phyloP scores from a whole-genome alignment of 2,797 vertebrate species.

The Erethizon dorsatum region DNA sequence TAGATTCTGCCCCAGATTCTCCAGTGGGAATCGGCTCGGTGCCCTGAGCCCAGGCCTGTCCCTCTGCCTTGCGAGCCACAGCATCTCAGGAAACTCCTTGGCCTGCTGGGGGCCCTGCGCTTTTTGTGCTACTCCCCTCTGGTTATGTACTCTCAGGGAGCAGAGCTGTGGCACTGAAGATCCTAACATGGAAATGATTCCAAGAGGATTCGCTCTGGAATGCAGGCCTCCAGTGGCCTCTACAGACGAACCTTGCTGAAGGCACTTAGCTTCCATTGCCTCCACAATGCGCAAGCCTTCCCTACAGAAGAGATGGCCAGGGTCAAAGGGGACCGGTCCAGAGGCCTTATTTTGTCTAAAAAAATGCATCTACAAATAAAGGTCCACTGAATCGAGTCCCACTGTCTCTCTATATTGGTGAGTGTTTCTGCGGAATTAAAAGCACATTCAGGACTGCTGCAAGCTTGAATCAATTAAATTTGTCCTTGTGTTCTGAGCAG shows the following conservation, averaged over 20 bases:
- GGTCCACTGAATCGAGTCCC: neutral
- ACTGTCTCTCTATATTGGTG: neutral
- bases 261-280: neutral
- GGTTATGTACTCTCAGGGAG: neutral
- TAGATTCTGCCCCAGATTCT: conserved; percentile 64
- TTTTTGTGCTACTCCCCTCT: neutral
- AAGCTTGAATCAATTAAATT: conserved; percentile 48
- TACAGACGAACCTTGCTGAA: neutral
- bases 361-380: neutral
- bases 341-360: neutral
- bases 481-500: conserved; percentile 49
- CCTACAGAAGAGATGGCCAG: neutral
- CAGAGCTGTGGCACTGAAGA: neutral
- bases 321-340: conserved; percentile 10
- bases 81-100: neutral
- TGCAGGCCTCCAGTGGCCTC: neutral
- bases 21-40: neutral
- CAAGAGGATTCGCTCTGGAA: neutral
- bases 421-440: conserved; percentile 32
- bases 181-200: neutral
- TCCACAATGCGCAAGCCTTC: neutral
- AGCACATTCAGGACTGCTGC: neutral
- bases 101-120: neutral
- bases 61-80: neutral
- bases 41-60: neutral